A percentile compares a stretch with the other conserved stretches of the same genome.
Conservation (phyloP, 2,888 invertebrate species). For the Platynereis dumerilii region DNA sequence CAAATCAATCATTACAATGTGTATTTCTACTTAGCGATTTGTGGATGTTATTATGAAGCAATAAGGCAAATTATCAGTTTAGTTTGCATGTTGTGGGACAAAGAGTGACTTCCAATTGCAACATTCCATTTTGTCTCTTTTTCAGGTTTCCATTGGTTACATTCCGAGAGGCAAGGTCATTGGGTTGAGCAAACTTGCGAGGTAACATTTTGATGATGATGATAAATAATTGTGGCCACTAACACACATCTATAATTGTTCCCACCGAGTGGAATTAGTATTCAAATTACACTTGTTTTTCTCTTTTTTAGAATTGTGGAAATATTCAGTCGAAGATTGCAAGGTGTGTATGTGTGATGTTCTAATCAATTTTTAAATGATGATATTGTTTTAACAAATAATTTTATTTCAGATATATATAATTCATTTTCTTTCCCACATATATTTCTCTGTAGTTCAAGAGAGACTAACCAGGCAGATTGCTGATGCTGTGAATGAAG, state of each 20-base stretch:
- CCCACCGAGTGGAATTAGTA: too few relatives aligned
- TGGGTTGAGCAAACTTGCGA: conserved; percentile 94
- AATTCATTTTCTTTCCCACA: background rate
- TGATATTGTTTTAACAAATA: too few relatives aligned
- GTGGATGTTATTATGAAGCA: too few relatives aligned
- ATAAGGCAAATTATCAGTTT: too few relatives aligned
- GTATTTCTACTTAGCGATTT: too few relatives aligned
- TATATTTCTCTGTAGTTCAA: conserved; percentile 74
- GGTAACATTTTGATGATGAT: conserved; percentile 67
- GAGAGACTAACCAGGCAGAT: conserved; percentile 98
- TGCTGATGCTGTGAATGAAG: conserved; percentile 94
- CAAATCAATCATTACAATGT: too few relatives aligned
- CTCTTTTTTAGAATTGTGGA: conserved; percentile 82
- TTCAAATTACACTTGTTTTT: too few relatives aligned
- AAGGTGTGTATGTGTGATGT: conserved; percentile 67
- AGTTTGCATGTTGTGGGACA: too few relatives aligned
- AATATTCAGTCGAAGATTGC: conserved; percentile 92
- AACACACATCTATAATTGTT: too few relatives aligned
- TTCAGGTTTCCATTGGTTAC: conserved; percentile 91
- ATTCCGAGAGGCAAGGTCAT: conserved; percentile 96
- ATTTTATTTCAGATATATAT: background rate
- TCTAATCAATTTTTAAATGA: too few relatives aligned
- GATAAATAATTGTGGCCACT: too few relatives aligned
- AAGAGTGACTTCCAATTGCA: too few relatives aligned
- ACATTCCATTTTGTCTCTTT: background rate